Evolutionary conservation across 2,113 vertebrate genomes (phyloP), one percentile per base, ranked within the genome.

Genomic region (Craseonycteris thonglongyai): DNA sequence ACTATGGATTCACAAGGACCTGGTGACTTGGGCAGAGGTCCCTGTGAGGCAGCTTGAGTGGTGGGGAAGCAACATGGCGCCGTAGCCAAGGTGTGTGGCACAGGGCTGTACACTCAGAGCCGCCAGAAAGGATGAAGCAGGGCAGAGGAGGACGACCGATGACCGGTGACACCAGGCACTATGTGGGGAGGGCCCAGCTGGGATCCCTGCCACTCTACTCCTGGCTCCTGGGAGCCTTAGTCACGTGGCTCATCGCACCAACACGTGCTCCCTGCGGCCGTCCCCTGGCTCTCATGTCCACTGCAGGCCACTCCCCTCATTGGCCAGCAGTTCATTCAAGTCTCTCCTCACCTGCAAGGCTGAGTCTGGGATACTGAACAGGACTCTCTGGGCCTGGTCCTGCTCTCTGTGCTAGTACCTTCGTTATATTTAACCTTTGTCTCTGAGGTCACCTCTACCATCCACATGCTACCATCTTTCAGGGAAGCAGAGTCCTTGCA

Each of bases 11-110:
- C 42, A 18, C 2, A 0, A 0, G 26, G 6, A 24, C 63, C 42
- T 2, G 5, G 35, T 56, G 54, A 51, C n/a, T 24, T 6, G 24
- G 45, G 30, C 26, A 61, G 61, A 14, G 49, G 45, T 65, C 45
- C n/a, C 1, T 9, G 28, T 2, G 14, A 0, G 1, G 28, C 0
- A 28, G 72, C 35, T 3, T 5, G 6, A 26, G n/a, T 12, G 1
- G 26, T 5, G 9, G 4, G 51, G 35, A 18, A 0, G 35, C 40
- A 40, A n/a, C 12, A 2, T 14, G 49, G 75, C 42, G 35, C 49
- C 10, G 3, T 12, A 30, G 59, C 42, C n/a, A 9, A 13, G 47
- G 69, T 3, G 13, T 49, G 16, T 9, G 38, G 54, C 22, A 13
- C 5, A 51, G 19, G 47, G 24, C 74, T 51, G 38, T 33, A 35